phyloP scores from a whole-genome alignment of 2,113 vertebrate genomes.

The Platysternon megacephalum region DNA sequence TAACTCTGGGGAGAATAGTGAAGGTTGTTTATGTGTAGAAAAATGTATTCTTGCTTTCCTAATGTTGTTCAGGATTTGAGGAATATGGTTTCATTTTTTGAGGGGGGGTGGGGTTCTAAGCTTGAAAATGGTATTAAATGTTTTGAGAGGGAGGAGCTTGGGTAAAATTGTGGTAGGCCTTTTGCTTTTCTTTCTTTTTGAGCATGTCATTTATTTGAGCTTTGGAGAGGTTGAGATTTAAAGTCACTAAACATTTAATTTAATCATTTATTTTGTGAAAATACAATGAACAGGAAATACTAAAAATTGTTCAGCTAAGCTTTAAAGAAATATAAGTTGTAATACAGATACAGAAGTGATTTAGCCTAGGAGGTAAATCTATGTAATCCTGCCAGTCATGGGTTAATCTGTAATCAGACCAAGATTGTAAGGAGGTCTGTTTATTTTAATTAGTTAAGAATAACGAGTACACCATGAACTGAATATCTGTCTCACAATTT shows the following conservation, averaged over 20 bases:
- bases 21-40: neutral
- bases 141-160: neutral
- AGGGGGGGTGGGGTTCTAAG: neutral
- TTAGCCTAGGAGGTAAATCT: constrained; percentile 60
- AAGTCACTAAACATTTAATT: constrained; percentile 20
- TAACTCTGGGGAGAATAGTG: neutral
- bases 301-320: constrained; percentile 61
- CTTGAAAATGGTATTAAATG: neutral
- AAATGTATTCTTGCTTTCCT: neutral
- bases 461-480: constrained; percentile 63
- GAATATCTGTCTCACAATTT: neutral
- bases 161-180: neutral
- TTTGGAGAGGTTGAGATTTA: constrained; percentile 1
- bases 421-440: constrained; percentile 59
- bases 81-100: neutral
- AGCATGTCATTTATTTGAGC: constrained; percentile 30
- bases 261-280: constrained; percentile 64
- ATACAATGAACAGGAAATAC: constrained; percentile 52
- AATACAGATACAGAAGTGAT: constrained; percentile 60
- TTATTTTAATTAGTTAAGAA: constrained; percentile 52
- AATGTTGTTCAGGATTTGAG: neutral
- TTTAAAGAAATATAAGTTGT: constrained; percentile 42
- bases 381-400: constrained; percentile 57
- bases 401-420: constrained; percentile 58
- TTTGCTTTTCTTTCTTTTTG: neutral